phyloP scores from a whole-genome alignment of 2,797 vertebrate genomes.

The Bradypus variegatus region DNA sequence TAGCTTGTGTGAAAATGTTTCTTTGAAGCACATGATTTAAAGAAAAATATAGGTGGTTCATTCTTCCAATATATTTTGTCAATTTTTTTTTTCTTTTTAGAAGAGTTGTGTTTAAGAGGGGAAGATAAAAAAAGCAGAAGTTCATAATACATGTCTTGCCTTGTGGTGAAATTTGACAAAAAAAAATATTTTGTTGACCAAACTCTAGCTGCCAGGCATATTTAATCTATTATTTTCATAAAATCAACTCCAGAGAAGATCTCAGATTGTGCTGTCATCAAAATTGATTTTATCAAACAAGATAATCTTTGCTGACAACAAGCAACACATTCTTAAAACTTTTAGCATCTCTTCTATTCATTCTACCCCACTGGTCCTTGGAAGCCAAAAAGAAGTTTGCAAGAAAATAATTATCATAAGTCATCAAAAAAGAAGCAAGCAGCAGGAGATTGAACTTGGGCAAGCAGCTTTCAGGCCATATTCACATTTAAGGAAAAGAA shows the following conservation, averaged over 20 bases:
- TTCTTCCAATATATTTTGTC: conserved; percentile 27
- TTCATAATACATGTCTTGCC: neutral
- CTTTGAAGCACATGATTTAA: neutral
- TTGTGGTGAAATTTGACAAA: conserved; percentile 41
- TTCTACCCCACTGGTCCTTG: neutral
- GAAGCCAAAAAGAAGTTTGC: neutral
- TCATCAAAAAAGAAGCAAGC: conserved; percentile 21
- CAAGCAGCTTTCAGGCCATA: neutral
- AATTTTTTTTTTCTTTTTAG: neutral
- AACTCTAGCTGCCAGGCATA: conserved; percentile 45
- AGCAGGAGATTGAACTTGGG: neutral
- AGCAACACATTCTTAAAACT: conserved; percentile 28
- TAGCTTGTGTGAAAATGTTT: neutral
- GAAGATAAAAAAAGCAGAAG: neutral
- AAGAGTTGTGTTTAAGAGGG: neutral
- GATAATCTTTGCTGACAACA: conserved; percentile 38
- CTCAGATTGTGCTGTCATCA: conserved; percentile 49
- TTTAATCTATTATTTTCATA: conserved; percentile 60
- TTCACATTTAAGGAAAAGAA: neutral
- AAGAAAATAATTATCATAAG: neutral
- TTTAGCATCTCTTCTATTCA: neutral
- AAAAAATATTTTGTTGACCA: conserved; percentile 50
- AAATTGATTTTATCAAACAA: conserved; percentile 53
- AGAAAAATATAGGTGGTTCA: neutral
- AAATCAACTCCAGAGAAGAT: conserved; percentile 55